Evolutionary conservation across 1,140 invertebrate genomes (phyloP).

Genomic region (Druon quercuslanigerum): DNA sequence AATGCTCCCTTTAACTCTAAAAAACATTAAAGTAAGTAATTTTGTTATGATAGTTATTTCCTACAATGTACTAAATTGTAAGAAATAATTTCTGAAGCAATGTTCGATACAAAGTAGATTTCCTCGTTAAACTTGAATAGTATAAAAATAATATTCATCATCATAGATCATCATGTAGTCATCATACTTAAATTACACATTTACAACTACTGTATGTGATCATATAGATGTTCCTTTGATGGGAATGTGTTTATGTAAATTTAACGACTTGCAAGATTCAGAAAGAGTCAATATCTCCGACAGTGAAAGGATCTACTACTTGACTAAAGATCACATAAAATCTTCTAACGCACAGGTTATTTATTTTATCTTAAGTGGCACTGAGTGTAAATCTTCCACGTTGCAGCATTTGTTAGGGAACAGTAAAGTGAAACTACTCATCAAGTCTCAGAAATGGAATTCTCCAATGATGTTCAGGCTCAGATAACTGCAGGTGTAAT

Average conservation of each 20-base stretch:
- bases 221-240: constrained; percentile 11
- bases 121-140: no score
- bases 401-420: background rate
- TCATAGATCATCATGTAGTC: no score
- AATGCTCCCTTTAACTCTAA: no score
- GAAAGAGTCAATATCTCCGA: constrained; percentile 20
- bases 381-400: constrained; percentile 1
- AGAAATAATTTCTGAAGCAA: no score
- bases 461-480: no score
- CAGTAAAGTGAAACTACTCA: background rate
- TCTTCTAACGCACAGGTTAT: constrained; percentile 9
- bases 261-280: constrained; percentile 24
- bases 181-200: background rate
- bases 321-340: constrained; percentile 24
- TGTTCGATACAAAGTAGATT: no score
- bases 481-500: no score
- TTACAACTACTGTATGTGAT: constrained; percentile 14
- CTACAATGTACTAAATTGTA: no score
- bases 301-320: constrained; percentile 18
- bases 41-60: no score
- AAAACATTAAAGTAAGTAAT: no score
- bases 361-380: constrained; percentile 16
- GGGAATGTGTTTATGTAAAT: constrained; percentile 16
- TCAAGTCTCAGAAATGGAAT: background rate
- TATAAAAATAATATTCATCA: no score